A percentile compares a stretch with the other conserved stretches of the same genome.
Conservation (phyloP, 2,113 vertebrate genomes). For the Nesoenas mayeri region DNA sequence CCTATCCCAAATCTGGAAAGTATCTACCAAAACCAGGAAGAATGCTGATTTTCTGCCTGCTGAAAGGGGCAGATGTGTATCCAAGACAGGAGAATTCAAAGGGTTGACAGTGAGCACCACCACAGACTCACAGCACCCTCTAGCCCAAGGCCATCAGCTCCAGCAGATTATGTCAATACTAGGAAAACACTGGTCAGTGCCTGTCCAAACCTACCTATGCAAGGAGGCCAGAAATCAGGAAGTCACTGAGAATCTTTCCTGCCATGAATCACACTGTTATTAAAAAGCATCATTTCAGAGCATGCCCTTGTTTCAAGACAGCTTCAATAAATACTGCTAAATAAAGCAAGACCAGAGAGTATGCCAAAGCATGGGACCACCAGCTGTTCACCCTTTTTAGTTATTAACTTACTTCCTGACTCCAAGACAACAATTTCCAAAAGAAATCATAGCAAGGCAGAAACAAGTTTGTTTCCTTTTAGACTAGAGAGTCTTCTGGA, state of each 20-base stretch:
- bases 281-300: background rate
- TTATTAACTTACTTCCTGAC: background rate
- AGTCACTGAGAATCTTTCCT: background rate
- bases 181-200: rapidly evolving
- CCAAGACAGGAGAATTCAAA: background rate
- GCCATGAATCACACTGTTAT: background rate
- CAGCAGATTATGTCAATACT: background rate
- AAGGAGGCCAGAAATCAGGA: background rate
- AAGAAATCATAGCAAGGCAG: background rate
- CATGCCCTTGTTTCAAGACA: background rate
- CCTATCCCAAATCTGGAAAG: background rate
- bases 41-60: background rate
- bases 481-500: background rate
- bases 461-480: background rate
- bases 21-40: background rate
- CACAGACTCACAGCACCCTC: background rate
- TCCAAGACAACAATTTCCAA: background rate
- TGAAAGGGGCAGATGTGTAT: background rate
- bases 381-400: background rate
- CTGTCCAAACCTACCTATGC: background rate
- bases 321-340: background rate
- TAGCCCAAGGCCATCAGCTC: background rate
- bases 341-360: background rate
- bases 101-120: background rate
- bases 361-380: background rate